Evolutionary conservation across 1,140 invertebrate genomes (phyloP), one percentile per base, ranked within the genome.

Genomic region (Antheraea pernyi): DNA sequence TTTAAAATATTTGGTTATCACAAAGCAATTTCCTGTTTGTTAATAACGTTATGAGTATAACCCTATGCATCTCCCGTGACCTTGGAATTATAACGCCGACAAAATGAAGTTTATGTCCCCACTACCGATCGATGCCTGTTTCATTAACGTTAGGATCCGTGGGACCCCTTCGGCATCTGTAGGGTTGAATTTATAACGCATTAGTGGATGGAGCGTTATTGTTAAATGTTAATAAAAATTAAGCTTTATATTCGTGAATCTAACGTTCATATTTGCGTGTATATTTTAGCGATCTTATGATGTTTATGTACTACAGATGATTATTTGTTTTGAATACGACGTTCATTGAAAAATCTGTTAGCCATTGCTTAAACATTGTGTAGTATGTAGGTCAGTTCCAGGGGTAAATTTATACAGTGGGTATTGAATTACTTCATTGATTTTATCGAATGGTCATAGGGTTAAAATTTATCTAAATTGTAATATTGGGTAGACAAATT

Each of bases 81-180:
- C 86, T 88, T 88, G 86, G 16, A 13, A 53, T 6, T 16, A 5
- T 9, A 86, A 79, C 74, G 71, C 70, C 83, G 84, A 83, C 80
- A 83, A 85, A 86, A 88, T 86, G 81, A 85, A 81, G 80, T 86
- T 84, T 78, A 7, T 46, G 76, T 71, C 74, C 83, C 83, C 78
- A 75, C 58, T 48, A 67, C 67, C 67, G 78, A 83, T 86, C 86
- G 84, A 85, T 86, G 77, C 71, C 70, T 60, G 68, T 83, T 85
- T 81, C 79, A 79, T 77, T 80, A 85, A 82, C 81, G 70, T 63
- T 73, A 75, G 84, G 84, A 82, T 81, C 78, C 69, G 68, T 73
- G 64, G 67, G 76, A 70, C 76, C 83, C 74, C 71, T 64, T 65
- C 68, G 65, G 46, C 71, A 70, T 77, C 78, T 69, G 72, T 74